These are phyloP conservation scores for Elegia similella DNA, from an alignment of 2,888 invertebrate genomes.

Conservation along the genomic window DNA sequence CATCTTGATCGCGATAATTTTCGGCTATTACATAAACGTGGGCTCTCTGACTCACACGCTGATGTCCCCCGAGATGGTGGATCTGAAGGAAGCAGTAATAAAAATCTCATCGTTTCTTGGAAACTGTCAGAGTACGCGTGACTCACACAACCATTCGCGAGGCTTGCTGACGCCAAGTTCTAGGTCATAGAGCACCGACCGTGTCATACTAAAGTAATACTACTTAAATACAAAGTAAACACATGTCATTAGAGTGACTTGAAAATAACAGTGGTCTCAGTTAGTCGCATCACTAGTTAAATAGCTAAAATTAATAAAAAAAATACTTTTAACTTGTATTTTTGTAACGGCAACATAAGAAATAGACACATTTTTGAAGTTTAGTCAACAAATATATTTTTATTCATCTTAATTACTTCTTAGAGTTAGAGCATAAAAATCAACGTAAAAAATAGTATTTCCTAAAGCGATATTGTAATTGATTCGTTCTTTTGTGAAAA, in stretches of 20 bases:
- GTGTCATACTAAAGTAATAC: slow-evolving; percentile 21
- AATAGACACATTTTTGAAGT: background rate
- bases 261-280: background rate
- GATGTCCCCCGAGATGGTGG: slow-evolving; percentile 29
- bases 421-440: background rate
- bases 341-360: too few species aligned
- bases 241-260: background rate
- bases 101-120: slow-evolving; percentile 58
- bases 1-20: slow-evolving; percentile 10
- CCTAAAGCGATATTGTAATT: slow-evolving; percentile 26
- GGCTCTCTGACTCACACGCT: slow-evolving; percentile 37
- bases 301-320: too few species aligned
- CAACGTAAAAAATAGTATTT: slow-evolving; percentile 9
- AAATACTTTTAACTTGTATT: too few species aligned
- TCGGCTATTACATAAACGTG: slow-evolving; percentile 20
- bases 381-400: background rate
- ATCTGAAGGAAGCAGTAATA: slow-evolving; percentile 59
- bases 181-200: slow-evolving; percentile 66
- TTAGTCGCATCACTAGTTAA: too few species aligned
- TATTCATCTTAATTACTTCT: background rate
- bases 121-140: slow-evolving; percentile 41
- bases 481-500: slow-evolving; percentile 31
- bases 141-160: slow-evolving; percentile 43
- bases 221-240: background rate
- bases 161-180: slow-evolving; percentile 60